Conservation (phyloP, 2,888 invertebrate genomes). For the Dolichopus griseipennis region DNA sequence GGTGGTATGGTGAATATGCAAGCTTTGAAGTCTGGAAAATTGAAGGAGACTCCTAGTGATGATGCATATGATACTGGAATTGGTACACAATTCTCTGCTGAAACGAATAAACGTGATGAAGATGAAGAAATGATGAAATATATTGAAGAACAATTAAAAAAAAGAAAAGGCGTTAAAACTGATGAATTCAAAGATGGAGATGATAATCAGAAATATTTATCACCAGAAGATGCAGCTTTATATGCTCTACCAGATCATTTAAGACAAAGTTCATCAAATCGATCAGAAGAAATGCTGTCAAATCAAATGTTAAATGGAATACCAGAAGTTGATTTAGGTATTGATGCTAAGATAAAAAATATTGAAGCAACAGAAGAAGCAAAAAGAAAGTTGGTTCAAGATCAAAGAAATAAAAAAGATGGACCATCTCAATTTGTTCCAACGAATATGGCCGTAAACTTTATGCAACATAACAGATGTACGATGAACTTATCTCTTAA, state of each 20-base stretch:
- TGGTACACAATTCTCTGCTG: constrained; percentile 94
- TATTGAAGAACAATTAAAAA: constrained; percentile 80
- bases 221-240: constrained; percentile 84
- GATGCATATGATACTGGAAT: constrained; percentile 89
- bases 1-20: constrained; percentile 89
- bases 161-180: constrained; percentile 60
- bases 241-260: constrained; percentile 83
- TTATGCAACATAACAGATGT: constrained; percentile 95
- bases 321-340: constrained; percentile 98
- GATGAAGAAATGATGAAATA: constrained; percentile 97
- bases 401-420: constrained; percentile 84
- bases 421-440: constrained; percentile 93
- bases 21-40: constrained; percentile 68
- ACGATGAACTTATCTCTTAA: constrained; percentile 40
- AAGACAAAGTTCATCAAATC: constrained; percentile 72
- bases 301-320: constrained; percentile 99
- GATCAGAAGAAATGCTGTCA: constrained; percentile 97
- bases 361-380: constrained; percentile 99
- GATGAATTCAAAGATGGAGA: constrained; percentile 46
- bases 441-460: constrained; percentile 96
- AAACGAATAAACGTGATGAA: constrained; percentile 95
- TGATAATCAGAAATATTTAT: constrained; percentile 54
- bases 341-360: constrained; percentile 96
- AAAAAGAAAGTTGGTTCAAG: constrained; percentile 82
- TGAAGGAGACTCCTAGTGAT: constrained; percentile 59